Evolutionary conservation across 2,113 vertebrate genomes (phyloP), one percentile per base, ranked within the genome.

Genomic region (Grammomys dolichurus): DNA sequence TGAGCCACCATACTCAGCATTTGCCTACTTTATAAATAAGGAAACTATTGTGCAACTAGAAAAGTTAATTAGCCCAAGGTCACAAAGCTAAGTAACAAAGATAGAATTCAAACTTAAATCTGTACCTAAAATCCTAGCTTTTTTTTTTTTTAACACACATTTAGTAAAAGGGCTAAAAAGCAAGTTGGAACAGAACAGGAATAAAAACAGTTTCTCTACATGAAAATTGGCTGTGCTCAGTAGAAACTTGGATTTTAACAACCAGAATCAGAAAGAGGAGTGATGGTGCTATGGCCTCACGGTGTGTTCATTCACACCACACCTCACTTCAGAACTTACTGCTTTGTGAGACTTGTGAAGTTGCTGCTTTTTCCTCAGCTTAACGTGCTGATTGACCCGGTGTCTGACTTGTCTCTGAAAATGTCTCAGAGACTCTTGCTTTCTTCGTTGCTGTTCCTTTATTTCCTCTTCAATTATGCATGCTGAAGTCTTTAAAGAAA

Each of bases 321-420:
- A 84, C 75, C 51, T 77, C 78, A 69, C 8, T 95, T 81, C 33
- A 86, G 67, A 90, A 93, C 98, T 99, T 98, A 99, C 98, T 0
- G 96, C 99, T 98, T 98, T 97, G 0, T 36, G 98, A 56, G 97
- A 98, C 76, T 96, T 97, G 96, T 98, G 98, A 75, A 99, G 97
- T 96, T 99, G 98, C 14, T 97, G 98, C 69, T 97, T 97, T n/a
- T 98, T 98, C 28, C 96, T 97, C 94, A 98, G 84, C 69, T 97
- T 97, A 56, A 98, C 91, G 73, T 98, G 99, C 65, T 98, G 98
- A 51, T 98, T 99, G 97, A 99, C 99, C 36, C 99, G 98, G 72
- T 89, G 98, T 97, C 98, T 99, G 81, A 99, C 99, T 97, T 98
- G 98, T 5, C 97, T 98, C 96, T 99, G 99, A 98, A 99, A 99